Evolutionary conservation across 2,888 invertebrate genomes (phyloP).

Genomic region (Lasioglossum vierecki): DNA sequence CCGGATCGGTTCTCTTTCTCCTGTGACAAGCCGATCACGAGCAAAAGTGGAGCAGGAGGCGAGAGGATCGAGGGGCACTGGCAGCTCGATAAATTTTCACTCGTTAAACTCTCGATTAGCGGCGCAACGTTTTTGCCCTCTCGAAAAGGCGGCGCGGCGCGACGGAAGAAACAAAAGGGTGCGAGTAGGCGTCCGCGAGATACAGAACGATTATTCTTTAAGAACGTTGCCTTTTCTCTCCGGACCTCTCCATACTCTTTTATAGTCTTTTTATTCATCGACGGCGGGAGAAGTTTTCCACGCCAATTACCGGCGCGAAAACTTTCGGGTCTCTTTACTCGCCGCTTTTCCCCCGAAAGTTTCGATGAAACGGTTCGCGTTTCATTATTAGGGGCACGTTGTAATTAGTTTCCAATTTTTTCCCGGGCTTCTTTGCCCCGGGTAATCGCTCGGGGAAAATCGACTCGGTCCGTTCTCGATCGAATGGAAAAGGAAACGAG

Average conservation of each 20-base stretch:
- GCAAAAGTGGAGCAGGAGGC: constrained; percentile 7
- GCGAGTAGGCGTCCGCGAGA: constrained; percentile 43
- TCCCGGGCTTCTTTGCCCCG: neutral
- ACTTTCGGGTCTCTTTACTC: constrained; percentile 17
- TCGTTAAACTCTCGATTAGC: constrained; percentile 67
- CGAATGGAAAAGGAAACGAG: neutral
- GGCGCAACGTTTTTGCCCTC: constrained; percentile 39
- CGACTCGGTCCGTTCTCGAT: neutral
- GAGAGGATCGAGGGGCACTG: constrained; percentile 15
- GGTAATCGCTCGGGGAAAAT: neutral
- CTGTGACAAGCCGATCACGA: neutral
- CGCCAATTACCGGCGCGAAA: constrained; percentile 31
- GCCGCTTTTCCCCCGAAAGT: constrained; percentile 26
- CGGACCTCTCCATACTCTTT: neutral
- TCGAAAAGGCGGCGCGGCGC: constrained; percentile 34
- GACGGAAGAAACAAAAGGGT: constrained; percentile 45
- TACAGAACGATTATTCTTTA: constrained; percentile 25
- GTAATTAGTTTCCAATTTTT: constrained; percentile 16
- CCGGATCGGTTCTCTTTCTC: neutral
- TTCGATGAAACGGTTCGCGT: constrained; percentile 12
- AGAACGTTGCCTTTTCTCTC: constrained; percentile 15
- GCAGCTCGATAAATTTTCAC: constrained; percentile 64
- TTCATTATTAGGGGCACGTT: neutral
- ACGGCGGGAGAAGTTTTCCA: constrained; percentile 26
- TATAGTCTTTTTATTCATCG: constrained; percentile 6